These are phyloP conservation scores for Andrena flavipes DNA, from an alignment of 2,888 invertebrate genomes.

Conservation along the genomic window DNA sequence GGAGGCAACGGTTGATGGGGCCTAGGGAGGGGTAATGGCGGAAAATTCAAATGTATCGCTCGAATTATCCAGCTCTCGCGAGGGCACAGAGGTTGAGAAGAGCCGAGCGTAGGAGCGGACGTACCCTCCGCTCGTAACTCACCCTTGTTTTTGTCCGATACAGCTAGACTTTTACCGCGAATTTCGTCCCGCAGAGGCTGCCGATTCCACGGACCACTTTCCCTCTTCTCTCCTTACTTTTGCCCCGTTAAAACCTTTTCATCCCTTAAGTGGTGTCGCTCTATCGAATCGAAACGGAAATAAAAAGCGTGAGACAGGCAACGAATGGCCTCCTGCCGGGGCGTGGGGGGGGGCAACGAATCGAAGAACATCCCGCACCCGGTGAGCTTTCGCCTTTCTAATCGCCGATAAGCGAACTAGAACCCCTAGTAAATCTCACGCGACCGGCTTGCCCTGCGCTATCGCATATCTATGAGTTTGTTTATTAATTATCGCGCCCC, in stretches of 20 bases:
- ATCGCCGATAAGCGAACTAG: conserved; percentile 70
- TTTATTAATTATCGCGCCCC: conserved; percentile 77
- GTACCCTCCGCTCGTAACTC: conserved; percentile 81
- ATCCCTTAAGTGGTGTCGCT: conserved; percentile 60
- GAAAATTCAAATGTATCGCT: conserved; percentile 84
- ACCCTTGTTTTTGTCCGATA: conserved; percentile 81
- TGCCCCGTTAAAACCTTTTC: conserved; percentile 52
- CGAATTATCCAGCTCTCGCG: conserved; percentile 76
- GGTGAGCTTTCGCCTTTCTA: conserved; percentile 69
- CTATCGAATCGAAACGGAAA: conserved; percentile 50
- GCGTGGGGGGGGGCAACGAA: not conserved
- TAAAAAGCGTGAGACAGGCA: conserved; percentile 6
- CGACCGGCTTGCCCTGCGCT: conserved; percentile 62
- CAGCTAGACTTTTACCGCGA: conserved; percentile 78
- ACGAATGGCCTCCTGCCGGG: not conserved
- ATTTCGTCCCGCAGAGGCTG: conserved; percentile 48
- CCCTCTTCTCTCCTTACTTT: conserved; percentile 42
- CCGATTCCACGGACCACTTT: conserved; percentile 46
- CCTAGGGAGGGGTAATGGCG: conserved; percentile 74
- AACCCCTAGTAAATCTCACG: conserved; percentile 74
- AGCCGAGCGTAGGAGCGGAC: conserved; percentile 26
- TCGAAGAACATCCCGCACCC: conserved; percentile 39
- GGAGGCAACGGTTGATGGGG: conserved; percentile 17
- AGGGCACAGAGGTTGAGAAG: conserved; percentile 50
- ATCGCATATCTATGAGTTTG: conserved; percentile 78